Conservation (phyloP, 1,140 invertebrate genomes). For the Philaenus spumarius region DNA sequence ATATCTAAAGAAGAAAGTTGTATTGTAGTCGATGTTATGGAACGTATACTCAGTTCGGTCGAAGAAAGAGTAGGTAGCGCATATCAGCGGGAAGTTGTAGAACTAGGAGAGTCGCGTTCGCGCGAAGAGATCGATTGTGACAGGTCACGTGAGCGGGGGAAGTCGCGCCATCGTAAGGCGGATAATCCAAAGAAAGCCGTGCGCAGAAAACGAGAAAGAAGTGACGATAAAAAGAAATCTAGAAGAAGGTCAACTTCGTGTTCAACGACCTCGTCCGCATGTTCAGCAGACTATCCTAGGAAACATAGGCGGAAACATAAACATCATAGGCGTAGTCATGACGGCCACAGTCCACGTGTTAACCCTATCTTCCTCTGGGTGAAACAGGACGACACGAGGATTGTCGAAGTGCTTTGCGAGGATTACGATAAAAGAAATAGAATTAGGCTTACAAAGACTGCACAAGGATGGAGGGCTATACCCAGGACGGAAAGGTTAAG, state of each 20-base stretch:
- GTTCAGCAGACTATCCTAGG: slow-evolving; percentile 15
- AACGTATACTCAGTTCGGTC: slow-evolving; percentile 5
- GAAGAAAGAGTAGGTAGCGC: slow-evolving; percentile 4
- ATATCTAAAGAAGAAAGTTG: background rate
- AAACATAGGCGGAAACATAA: slow-evolving; percentile 24
- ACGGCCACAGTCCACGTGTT: slow-evolving; percentile 45
- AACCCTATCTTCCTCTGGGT: slow-evolving; percentile 78
- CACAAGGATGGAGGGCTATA: slow-evolving; percentile 72
- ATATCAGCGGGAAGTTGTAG: background rate
- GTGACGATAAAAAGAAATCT: slow-evolving; percentile 16
- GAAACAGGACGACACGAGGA: slow-evolving; percentile 64
- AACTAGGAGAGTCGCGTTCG: slow-evolving; percentile 9
- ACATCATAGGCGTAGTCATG: slow-evolving; percentile 18
- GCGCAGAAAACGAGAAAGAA: slow-evolving; percentile 13
- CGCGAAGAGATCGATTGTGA: slow-evolving; percentile 8
- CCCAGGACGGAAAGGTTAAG: slow-evolving; percentile 61
- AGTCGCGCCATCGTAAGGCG: background rate
- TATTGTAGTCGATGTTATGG: slow-evolving; percentile 4
- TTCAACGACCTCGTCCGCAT: slow-evolving; percentile 23
- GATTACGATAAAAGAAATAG: slow-evolving; percentile 78
- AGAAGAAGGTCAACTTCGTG: slow-evolving; percentile 23
- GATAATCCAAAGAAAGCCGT: background rate
- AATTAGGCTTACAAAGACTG: slow-evolving; percentile 68
- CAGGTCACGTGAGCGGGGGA: slow-evolving; percentile 1
- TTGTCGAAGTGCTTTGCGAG: slow-evolving; percentile 74